Evolutionary conservation across 2,888 invertebrate genomes (phyloP).

Genomic region (Neoaliturus tenellus): DNA sequence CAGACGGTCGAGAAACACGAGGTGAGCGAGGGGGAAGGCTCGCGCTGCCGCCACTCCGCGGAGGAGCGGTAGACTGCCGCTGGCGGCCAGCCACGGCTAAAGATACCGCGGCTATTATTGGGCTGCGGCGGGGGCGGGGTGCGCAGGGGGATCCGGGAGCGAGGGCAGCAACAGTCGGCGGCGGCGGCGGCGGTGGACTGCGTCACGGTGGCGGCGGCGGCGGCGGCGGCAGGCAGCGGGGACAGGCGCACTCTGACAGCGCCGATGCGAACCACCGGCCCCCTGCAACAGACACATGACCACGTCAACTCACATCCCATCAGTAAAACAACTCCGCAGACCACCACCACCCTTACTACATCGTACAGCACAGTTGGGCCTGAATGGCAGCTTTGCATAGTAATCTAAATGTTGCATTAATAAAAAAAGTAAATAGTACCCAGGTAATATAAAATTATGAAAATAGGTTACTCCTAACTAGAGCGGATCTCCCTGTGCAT

Average conservation of each 20-base stretch:
- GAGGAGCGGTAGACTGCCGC: slow-evolving; percentile 70
- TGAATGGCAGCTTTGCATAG: too few relatives aligned
- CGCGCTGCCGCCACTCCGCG: slow-evolving; percentile 62
- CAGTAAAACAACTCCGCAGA: too few relatives aligned
- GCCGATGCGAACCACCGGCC: slow-evolving; percentile 52
- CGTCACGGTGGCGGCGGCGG: slow-evolving; percentile 54
- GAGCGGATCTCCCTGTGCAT: too few relatives aligned
- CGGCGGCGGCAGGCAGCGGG: slow-evolving; percentile 61
- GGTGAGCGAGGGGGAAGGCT: slow-evolving; percentile 35
- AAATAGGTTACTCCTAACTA: too few relatives aligned
- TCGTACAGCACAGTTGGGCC: too few relatives aligned
- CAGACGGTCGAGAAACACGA: slow-evolving; percentile 38
- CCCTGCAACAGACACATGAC: slow-evolving; percentile 22
- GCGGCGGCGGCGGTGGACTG: slow-evolving; percentile 42
- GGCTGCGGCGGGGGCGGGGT: slow-evolving; percentile 61
- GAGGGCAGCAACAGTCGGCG: slow-evolving; percentile 65
- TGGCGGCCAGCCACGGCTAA: slow-evolving; percentile 73
- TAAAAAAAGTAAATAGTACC: too few relatives aligned
- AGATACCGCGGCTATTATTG: slow-evolving; percentile 67
- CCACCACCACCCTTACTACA: too few relatives aligned
- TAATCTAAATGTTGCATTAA: too few relatives aligned
- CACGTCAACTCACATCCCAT: too few relatives aligned
- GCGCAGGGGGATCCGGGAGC: slow-evolving; percentile 62
- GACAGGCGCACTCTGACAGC: slow-evolving; percentile 50
- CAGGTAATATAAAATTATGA: too few relatives aligned